Percentiles rank a stretch among this genome's conserved stretches.
Evolutionary conservation across 2,113 vertebrate genomes (phyloP).

Genomic region (Saimiri boliviensis): DNA sequence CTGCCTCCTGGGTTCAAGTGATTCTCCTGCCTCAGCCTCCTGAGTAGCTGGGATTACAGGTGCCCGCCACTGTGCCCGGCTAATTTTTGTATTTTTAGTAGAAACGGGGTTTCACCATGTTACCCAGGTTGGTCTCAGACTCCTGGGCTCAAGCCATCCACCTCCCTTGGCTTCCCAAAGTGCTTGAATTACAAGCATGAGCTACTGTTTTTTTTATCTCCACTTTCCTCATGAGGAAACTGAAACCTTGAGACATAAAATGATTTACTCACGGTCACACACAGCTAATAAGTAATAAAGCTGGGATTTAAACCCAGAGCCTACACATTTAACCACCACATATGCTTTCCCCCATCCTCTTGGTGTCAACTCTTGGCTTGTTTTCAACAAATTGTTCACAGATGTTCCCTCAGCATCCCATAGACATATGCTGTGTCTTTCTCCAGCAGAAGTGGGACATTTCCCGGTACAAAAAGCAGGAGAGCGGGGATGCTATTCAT

Average conservation of each 20-base stretch:
- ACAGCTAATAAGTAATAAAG: background rate
- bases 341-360: background rate
- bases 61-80: too few species aligned
- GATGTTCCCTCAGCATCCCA: background rate
- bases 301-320: slow-evolving; percentile 15
- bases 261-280: slow-evolving; percentile 25
- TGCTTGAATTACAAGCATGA: too few species aligned
- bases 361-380: background rate
- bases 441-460: background rate
- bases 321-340: background rate
- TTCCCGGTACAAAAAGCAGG: background rate
- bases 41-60: too few species aligned
- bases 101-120: too few species aligned
- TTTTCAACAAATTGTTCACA: background rate
- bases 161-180: too few species aligned
- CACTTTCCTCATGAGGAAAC: background rate
- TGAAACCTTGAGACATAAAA: slow-evolving; percentile 49
- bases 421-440: background rate
- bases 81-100: too few species aligned
- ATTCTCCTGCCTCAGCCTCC: too few species aligned
- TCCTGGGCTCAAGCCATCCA: too few species aligned
- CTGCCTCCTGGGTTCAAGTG: too few species aligned
- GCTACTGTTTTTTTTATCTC: slow-evolving; percentile 33
- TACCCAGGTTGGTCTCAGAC: too few species aligned
- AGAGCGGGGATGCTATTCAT: background rate